Evolutionary conservation across 2,888 invertebrate genomes (phyloP).

Genomic region (Petrophora chlorosata): DNA sequence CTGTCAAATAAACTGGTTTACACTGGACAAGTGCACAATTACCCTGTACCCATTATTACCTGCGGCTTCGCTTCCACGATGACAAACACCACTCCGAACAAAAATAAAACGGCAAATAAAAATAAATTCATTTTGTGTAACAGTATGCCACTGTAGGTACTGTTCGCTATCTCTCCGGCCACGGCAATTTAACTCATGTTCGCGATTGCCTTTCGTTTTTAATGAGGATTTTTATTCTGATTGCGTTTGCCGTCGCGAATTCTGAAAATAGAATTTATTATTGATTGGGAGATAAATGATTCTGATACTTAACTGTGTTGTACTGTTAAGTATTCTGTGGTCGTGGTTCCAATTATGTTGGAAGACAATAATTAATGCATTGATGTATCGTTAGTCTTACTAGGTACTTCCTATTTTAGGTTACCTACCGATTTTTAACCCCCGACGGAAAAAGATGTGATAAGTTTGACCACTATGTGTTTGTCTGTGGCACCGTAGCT

Average conservation of each 20-base stretch:
- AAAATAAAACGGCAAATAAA: conserved; percentile 43
- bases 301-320: background rate
- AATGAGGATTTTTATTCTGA: conserved; percentile 27
- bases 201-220: conserved; percentile 14
- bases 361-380: too few species aligned
- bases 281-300: conserved; percentile 3
- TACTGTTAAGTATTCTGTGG: background rate
- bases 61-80: conserved; percentile 47
- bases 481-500: too few species aligned
- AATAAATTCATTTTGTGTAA: conserved; percentile 40
- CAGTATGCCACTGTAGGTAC: background rate
- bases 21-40: too few species aligned
- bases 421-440: too few species aligned
- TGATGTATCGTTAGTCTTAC: too few species aligned
- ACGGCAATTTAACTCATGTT: conserved; percentile 30
- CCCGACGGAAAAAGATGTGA: too few species aligned
- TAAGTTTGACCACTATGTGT: too few species aligned
- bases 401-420: too few species aligned
- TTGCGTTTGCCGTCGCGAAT: conserved; percentile 21
- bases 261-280: conserved; percentile 15
- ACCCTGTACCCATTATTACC: too few species aligned
- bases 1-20: too few species aligned
- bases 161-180: conserved; percentile 9
- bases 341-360: too few species aligned
- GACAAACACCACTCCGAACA: conserved; percentile 20